Evolutionary conservation across 1,140 invertebrate genomes (phyloP), one percentile per base, ranked within the genome.

Genomic region (Antheraea pernyi): DNA sequence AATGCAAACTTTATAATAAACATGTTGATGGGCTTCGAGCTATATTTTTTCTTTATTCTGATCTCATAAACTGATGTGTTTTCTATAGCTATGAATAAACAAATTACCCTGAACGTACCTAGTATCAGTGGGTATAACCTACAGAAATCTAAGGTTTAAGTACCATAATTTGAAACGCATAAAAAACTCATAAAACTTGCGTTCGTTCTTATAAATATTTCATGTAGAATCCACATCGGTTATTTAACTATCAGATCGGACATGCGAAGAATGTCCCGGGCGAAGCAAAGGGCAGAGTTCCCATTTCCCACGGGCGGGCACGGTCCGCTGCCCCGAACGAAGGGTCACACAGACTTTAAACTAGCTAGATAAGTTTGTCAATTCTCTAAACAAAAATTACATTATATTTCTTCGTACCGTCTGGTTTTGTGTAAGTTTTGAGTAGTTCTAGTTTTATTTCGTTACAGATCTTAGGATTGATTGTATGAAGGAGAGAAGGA

Each of bases 221-320:
- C 30, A 22, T n/a, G 22, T 63, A 11, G 8, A 60, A 22, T 60
- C 59, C 11, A 60, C 22, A 16, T 22, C 16, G 16, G 46, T 53
- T 16, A 53, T 53, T 53, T 53, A 53, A 53, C 46, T 63, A 63
- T 63, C 61, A 36, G 61, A 60, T 53, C 46, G 46, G 46, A 53
- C 46, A 53, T 53, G 46, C 46, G 46, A 53, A 53, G 46, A 53
- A 53, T 53, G 46, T 60, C 59, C 61, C 19, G 13, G 61, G 61
- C 61, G 37, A 37, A 10, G 46, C 46, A 16, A 30, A 22, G 61
- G 22, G 61, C 59, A 37, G 22, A n/a, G 37, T 63, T 37, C 61
- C 61, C 37, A 37, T 30, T 63, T 63, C 61, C 61, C 61, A 63
- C 61, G 61, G 61, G 46, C 46, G 46, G 46, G 46, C 46, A 63